Evolutionary conservation across 2,113 vertebrate genomes (phyloP), one percentile per base, ranked within the genome.

Genomic region (Pterophyllum scalare): DNA sequence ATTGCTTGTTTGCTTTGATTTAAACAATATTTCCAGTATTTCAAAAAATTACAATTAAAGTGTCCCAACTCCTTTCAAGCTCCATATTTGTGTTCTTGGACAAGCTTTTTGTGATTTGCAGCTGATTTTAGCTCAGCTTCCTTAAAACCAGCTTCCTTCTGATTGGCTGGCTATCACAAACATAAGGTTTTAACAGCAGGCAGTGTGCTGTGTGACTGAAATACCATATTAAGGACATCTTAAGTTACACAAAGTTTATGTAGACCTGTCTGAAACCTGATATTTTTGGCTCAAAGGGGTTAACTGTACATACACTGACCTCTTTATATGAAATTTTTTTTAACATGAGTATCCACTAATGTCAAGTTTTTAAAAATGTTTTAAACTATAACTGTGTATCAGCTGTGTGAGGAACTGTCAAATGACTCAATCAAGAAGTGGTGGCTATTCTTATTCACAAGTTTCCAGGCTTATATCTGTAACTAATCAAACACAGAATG

Each of bases 401-500:
- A 20, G 59, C 15, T 43, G n/a, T 40, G n/a, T 40, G 54, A 72
- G 24, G 49, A 52, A 58, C 22, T 26, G 5, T 81, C 26, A 57
- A 74, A 72, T 26, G 0, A 35, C 35, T 54, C 26, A 11, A 49
- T 74, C n/a, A 62, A 52, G 31, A 17, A 58, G n/a, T 38, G 24
- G 3, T 1, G 24, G 22, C 20, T 72, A n/a, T 56, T 76, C 14
- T 78, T 59, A 8, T 33, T 38, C 19, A 61, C 24, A 43, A 31
- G 33, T 78, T 52, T 78, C 13, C 64, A 49, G 4, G 12, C 74
- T 56, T 56, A 13, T 7, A 77, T 49, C 38, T 80, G 20, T 22
- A 75, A 40, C 59, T n/a, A 86, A 75, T 83, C 38, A 77, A 62
- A 60, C 12, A 22, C 28, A 72, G 6, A 43, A 7, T n/a, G 20